These are phyloP conservation scores for Trematomus bernacchii DNA, from an alignment of 2,797 vertebrate species.

Conservation along the genomic window DNA sequence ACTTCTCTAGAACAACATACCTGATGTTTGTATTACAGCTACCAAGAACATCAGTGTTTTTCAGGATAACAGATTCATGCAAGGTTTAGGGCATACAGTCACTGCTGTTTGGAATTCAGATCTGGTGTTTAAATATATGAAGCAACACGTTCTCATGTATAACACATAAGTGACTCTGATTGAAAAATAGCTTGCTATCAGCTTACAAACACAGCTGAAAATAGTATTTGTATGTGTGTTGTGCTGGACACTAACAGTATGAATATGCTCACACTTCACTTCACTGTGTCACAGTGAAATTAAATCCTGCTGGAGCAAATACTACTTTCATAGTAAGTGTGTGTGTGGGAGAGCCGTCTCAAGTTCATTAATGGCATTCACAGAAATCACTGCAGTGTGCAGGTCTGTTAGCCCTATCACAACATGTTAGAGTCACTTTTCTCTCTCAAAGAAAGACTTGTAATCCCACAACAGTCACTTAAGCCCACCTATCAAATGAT, in stretches of 20 bases:
- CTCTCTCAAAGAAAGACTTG: slow-evolving; percentile 36
- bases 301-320: not conserved
- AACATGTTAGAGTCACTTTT: slow-evolving; percentile 28
- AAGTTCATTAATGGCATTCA: slow-evolving; percentile 28
- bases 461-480: slow-evolving; percentile 50
- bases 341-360: slow-evolving; percentile 11
- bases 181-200: slow-evolving; percentile 43
- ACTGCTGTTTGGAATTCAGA: slow-evolving; percentile 18
- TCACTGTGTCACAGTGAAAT: not conserved
- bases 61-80: not conserved
- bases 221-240: not conserved
- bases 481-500: slow-evolving; percentile 58
- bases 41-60: slow-evolving; percentile 11
- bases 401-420: slow-evolving; percentile 13
- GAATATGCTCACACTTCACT: too few species aligned
- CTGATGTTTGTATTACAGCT: not conserved
- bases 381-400: slow-evolving; percentile 31
- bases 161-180: slow-evolving; percentile 18
- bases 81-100: not conserved
- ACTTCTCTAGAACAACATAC: not conserved
- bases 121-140: slow-evolving; percentile 18
- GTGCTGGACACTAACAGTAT: too few species aligned
- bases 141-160: slow-evolving; percentile 21
- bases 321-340: slow-evolving; percentile 26
- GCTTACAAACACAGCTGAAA: slow-evolving; percentile 42